These are phyloP conservation scores for Siniperca chuatsi DNA, from an alignment of 2,113 vertebrate genomes.

Conservation along the genomic window DNA sequence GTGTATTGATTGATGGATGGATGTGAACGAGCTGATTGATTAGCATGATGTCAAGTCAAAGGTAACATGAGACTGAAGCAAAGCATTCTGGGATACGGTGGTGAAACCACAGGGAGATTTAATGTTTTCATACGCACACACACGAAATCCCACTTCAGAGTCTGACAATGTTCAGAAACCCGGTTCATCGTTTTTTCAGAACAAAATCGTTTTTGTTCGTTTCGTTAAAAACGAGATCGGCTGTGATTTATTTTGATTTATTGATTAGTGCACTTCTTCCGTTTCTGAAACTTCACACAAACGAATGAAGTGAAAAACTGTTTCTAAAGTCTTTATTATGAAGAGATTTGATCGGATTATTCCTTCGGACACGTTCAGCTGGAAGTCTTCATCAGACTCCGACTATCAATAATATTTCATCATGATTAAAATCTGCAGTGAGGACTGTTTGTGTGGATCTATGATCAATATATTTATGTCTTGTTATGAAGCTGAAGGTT, in stretches of 20 bases:
- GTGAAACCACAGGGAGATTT: constrained; percentile 5
- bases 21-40: constrained; percentile 8
- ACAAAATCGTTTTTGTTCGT: constrained; percentile 1
- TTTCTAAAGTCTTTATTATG: not conserved
- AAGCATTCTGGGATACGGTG: constrained; percentile 34
- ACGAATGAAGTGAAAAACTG: not conserved
- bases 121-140: constrained; percentile 28
- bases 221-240: not conserved
- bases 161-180: not conserved
- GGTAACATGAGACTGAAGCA: not conserved
- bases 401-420: not conserved
- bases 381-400: not conserved
- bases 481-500: not conserved
- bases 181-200: not conserved
- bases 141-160: not conserved
- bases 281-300: not conserved
- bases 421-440: not conserved
- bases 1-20: constrained; percentile 19
- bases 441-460: not conserved
- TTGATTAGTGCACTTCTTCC: constrained; percentile 13
- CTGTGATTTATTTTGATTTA: not conserved
- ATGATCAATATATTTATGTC: not conserved
- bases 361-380: too few relatives aligned
- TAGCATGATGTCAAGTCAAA: constrained; percentile 25
- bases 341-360: not conserved